A percentile compares a stretch with the other conserved stretches of the same genome.
Evolutionary conservation across 2,888 invertebrate genomes (phyloP).

Genomic region (Artemia sinica): DNA sequence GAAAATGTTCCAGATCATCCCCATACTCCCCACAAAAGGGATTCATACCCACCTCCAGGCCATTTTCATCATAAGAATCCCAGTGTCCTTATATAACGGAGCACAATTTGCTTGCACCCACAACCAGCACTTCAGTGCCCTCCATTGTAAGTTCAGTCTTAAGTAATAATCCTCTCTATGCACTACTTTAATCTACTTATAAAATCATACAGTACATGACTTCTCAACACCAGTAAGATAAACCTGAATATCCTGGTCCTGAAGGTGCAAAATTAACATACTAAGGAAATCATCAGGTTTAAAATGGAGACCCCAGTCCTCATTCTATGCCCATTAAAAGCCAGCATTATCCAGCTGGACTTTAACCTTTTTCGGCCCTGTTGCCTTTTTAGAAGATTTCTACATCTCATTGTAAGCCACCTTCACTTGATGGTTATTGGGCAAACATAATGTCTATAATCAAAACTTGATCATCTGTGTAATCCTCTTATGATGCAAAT

Average conservation of each 20-base stretch:
- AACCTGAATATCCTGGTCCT: conserved; percentile 1
- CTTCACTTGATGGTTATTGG: neutral
- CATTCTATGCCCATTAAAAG: neutral
- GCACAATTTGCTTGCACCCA: neutral
- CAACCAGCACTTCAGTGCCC: neutral
- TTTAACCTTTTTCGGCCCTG: neutral
- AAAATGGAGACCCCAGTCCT: neutral
- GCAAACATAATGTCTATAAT: neutral
- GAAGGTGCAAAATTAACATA: neutral
- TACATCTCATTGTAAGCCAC: neutral
- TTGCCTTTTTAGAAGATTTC: neutral
- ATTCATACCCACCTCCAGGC: neutral
- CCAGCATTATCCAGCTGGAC: neutral
- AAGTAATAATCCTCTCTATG: neutral
- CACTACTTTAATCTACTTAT: neutral
- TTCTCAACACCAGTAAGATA: neutral
- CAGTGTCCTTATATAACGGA: neutral
- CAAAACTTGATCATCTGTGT: neutral
- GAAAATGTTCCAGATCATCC: neutral
- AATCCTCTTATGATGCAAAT: neutral
- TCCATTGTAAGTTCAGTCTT: neutral
- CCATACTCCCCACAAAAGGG: neutral
- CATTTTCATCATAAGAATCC: neutral
- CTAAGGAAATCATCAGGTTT: neutral
- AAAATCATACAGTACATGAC: neutral